Percentiles rank a stretch among this genome's conserved stretches.
These are phyloP conservation scores for Actenoides hombroni DNA, from an alignment of 2,113 vertebrate genomes.

Conservation along the genomic window DNA sequence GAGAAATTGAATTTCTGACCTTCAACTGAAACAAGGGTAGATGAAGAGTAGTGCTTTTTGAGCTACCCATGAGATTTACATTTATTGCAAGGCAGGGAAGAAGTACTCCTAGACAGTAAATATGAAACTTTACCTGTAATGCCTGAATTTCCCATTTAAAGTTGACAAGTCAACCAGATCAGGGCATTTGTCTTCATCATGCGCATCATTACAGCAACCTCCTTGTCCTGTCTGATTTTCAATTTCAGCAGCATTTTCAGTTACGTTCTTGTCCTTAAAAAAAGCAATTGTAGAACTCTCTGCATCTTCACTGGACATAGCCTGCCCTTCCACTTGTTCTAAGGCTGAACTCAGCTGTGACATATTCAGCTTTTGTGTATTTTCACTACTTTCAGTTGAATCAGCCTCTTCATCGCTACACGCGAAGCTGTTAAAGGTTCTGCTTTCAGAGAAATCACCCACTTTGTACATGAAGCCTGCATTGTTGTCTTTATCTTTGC, in stretches of 20 bases:
- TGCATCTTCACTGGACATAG: not conserved
- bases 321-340: conserved; percentile 74
- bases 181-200: conserved; percentile 75
- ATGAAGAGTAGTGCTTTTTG: not conserved
- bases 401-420: not conserved
- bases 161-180: conserved; percentile 76
- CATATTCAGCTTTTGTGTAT: conserved; percentile 60
- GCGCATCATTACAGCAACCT: not conserved
- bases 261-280: not conserved
- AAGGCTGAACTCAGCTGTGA: conserved; percentile 76
- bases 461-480: not conserved
- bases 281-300: not conserved
- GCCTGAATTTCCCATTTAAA: conserved; percentile 76
- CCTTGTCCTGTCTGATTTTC: not conserved
- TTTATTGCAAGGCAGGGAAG: not conserved
- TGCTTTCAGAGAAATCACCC: not conserved
- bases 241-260: not conserved
- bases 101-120: not conserved
- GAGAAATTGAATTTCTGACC: not conserved
- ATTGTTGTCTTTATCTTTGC: not conserved
- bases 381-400: not conserved
- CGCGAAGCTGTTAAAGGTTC: not conserved
- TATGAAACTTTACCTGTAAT: conserved; percentile 68
- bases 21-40: not conserved
- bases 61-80: not conserved